Evolutionary conservation across 1,140 invertebrate species (phyloP).

Genomic region (Panagrolaimus sp.): DNA sequence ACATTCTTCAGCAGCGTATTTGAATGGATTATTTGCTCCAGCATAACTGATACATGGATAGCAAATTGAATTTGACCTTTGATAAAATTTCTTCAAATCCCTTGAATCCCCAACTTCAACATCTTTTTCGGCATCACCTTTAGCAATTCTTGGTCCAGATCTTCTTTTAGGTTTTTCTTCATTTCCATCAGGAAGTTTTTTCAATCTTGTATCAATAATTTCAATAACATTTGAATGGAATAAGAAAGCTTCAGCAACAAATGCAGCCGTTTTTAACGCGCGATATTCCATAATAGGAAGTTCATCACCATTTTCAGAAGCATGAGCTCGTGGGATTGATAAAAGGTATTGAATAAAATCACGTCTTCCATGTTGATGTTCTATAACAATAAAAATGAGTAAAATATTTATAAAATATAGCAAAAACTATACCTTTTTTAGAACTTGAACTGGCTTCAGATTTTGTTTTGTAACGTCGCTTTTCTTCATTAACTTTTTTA

Average conservation of each 20-base stretch:
- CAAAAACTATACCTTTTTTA: no score
- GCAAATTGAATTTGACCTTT: constrained; percentile 87
- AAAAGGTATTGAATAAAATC: constrained; percentile 93
- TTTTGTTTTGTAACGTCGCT: background rate
- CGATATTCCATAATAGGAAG: constrained; percentile 73
- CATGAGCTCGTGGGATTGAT: constrained; percentile 88
- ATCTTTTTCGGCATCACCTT: background rate
- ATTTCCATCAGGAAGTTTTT: constrained; percentile 19
- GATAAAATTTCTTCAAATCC: constrained; percentile 69
- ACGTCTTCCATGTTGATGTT: background rate
- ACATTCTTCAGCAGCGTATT: constrained; percentile 76
- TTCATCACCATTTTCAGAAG: constrained; percentile 73
- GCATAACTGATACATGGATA: constrained; percentile 85
- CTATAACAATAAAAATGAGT: no score
- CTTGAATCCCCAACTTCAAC: background rate
- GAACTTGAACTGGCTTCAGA: background rate
- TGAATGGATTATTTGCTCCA: constrained; percentile 74
- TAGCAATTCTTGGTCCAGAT: no score
- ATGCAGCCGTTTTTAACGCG: constrained; percentile 86
- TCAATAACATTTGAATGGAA: constrained; percentile 67
- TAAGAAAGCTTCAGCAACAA: constrained; percentile 69
- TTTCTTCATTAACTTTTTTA: constrained; percentile 48
- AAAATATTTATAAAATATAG: no score
- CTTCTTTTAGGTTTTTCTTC: background rate
- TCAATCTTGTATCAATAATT: constrained; percentile 57